These are phyloP conservation scores for Thalpophila matura DNA, from an alignment of 2,888 invertebrate genomes.

Conservation along the genomic window DNA sequence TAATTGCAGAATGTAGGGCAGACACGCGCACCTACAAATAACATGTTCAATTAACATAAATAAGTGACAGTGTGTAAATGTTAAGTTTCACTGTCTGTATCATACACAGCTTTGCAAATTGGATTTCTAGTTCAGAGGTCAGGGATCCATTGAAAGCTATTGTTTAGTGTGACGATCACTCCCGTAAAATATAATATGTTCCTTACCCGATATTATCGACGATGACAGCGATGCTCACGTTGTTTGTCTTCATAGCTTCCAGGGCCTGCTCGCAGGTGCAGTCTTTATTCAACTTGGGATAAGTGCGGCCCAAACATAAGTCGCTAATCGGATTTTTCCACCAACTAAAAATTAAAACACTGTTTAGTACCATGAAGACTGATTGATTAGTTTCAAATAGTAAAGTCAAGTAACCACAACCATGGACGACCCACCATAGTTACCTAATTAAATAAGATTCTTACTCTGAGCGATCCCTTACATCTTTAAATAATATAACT, in stretches of 20 bases:
- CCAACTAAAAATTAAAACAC: slow-evolving; percentile 46
- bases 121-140: not conserved
- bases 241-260: slow-evolving; percentile 86
- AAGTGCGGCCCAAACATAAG: slow-evolving; percentile 51
- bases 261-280: slow-evolving; percentile 92
- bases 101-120: not conserved
- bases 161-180: not conserved
- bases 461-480: too few relatives aligned
- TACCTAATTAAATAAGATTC: too few relatives aligned
- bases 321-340: slow-evolving; percentile 85
- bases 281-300: slow-evolving; percentile 86
- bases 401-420: too few relatives aligned
- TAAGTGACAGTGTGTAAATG: too few relatives aligned
- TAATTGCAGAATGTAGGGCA: too few relatives aligned
- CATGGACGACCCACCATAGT: too few relatives aligned
- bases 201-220: slow-evolving; percentile 77
- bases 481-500: slow-evolving; percentile 81
- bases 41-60: too few relatives aligned
- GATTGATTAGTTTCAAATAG: not conserved
- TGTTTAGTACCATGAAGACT: not conserved
- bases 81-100: not conserved
- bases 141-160: too few relatives aligned
- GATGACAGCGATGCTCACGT: slow-evolving; percentile 64
- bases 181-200: not conserved
- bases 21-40: too few relatives aligned